Evolutionary conservation across 2,797 vertebrate genomes (phyloP), one percentile per base, ranked within the genome.

Genomic region (Danio kyathit): DNA sequence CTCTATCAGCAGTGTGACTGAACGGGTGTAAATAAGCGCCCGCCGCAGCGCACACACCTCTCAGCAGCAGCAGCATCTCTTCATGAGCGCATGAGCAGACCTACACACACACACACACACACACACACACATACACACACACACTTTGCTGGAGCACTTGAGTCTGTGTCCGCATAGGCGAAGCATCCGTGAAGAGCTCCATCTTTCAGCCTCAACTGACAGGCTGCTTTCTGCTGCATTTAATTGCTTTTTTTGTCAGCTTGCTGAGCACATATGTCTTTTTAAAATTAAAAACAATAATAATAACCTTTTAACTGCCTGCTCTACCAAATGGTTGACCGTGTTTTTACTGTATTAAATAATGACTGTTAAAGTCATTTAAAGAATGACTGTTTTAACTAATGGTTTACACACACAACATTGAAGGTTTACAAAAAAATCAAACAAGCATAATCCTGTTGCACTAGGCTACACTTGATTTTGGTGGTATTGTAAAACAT

Each of bases 61-160:
- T 89, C 65, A 74, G n/a, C 82, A 73, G 13, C 29, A 61, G 87
- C 89, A 89, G 87, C 90, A 87, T 88, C 87, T 82, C 63, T 56
- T 73, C 75, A 87, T 84, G 60, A 61, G 86, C 78, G 86, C 88
- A 84, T 76, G 88, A 89, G 85, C 87, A 88, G 87, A 80, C 17
- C 19, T 40, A 8, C 61, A 29, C 49, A 79, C 19, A 17, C 49
- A 69, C 48, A 38, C 77, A 57, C 79, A 69, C 54, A 59, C 59
- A 38, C 74, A 57, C 76, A 69, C 54, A 59, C 59, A 63, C 59
- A n/a, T n/a, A 64, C 48, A 38, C 74, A 57, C 79, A 69, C 54
- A 59, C 59, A 63, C 59, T 7, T 48, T 51, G 29, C 54, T 44
- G 71, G 17, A 70, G 67, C 49, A 70, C 67, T 71, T 54, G 49